Percentiles rank a stretch among this genome's conserved stretches.
Evolutionary conservation across 2,113 vertebrate species (phyloP).

Genomic region (Muscicapa adusta): DNA sequence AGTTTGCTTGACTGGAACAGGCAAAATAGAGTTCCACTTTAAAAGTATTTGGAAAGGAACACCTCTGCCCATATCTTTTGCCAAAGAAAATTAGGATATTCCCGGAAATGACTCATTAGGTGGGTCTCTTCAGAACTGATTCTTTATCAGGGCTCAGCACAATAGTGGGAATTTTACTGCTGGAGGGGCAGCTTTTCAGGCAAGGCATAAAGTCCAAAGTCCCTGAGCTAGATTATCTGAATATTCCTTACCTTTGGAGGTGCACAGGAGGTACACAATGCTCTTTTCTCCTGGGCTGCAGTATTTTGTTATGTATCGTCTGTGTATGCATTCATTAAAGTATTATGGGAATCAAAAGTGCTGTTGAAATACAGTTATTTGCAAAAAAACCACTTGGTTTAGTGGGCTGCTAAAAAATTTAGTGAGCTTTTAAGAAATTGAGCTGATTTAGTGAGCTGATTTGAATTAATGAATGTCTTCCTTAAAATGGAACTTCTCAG

Average conservation of each 20-base stretch:
- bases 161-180: slow-evolving; percentile 14
- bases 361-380: not conserved
- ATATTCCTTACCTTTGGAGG: slow-evolving; percentile 13
- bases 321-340: not conserved
- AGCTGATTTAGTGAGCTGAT: not conserved
- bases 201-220: not conserved
- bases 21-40: not conserved
- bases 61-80: not conserved
- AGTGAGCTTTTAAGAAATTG: not conserved
- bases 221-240: not conserved
- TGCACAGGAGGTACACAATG: not conserved
- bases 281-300: not conserved
- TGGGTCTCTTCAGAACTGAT: not conserved
- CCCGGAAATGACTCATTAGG: slow-evolving; percentile 34
- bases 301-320: not conserved
- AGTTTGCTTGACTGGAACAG: not conserved
- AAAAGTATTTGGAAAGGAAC: not conserved
- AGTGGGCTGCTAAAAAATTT: not conserved
- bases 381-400: not conserved
- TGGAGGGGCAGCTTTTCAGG: not conserved
- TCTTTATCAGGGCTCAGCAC: slow-evolving; percentile 14
- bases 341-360: not conserved
- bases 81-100: not conserved
- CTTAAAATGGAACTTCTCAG: not conserved
- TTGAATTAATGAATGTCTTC: not conserved